Conservation (phyloP, 2,888 invertebrate genomes). For the Phortica okadai region DNA sequence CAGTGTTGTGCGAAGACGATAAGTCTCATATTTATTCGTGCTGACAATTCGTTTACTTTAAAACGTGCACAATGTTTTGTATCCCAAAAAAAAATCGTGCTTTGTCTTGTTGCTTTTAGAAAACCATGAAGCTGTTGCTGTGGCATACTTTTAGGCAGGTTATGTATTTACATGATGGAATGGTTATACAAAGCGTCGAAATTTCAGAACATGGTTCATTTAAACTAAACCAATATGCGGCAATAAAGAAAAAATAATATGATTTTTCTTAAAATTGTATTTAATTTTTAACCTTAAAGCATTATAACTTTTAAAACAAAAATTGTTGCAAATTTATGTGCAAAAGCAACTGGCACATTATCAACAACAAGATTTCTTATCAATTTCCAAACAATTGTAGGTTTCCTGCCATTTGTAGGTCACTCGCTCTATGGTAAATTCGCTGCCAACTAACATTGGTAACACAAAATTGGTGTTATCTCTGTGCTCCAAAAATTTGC, state of each 20-base stretch:
- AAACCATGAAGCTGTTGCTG: not conserved
- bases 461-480: not conserved
- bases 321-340: not conserved
- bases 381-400: constrained; percentile 1
- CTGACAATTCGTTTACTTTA: not conserved
- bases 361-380: not conserved
- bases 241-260: too few relatives aligned
- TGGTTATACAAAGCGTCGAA: too few relatives aligned
- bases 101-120: not conserved
- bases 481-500: not conserved
- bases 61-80: not conserved
- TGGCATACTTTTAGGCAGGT: constrained; percentile 1
- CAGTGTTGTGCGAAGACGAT: not conserved
- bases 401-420: not conserved
- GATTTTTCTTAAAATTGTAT: too few relatives aligned
- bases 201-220: too few relatives aligned
- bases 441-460: not conserved
- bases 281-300: too few relatives aligned
- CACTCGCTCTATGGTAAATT: not conserved
- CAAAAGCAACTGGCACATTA: not conserved
- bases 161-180: too few relatives aligned
- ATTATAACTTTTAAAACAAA: not conserved
- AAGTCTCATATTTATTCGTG: not conserved
- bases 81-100: not conserved
- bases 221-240: too few relatives aligned